Conservation (phyloP, 64 coral and sea anemone species). For the Stylophora pistillata region DNA sequence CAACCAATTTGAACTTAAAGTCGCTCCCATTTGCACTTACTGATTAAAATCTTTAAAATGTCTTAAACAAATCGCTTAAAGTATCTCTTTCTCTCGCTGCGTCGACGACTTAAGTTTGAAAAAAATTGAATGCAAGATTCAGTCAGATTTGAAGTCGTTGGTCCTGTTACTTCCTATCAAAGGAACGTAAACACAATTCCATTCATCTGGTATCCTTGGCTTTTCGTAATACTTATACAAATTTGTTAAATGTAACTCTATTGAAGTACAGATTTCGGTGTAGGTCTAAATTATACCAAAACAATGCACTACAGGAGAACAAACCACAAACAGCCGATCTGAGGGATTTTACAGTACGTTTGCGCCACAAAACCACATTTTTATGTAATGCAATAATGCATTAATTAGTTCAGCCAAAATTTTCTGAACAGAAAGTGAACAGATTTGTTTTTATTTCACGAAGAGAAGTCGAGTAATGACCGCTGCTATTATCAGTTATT, state of each 20-base stretch:
- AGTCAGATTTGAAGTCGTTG: neutral
- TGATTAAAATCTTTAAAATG: neutral
- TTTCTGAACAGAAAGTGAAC: neutral
- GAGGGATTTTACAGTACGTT: neutral
- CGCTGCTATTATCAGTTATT: too few species aligned
- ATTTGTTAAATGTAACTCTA: neutral
- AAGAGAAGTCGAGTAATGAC: too few species aligned
- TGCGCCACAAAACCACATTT: neutral
- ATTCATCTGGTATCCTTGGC: too few species aligned
- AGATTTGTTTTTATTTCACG: too few species aligned
- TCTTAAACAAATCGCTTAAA: neutral
- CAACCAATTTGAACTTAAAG: neutral
- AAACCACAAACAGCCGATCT: neutral
- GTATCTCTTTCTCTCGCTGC: neutral
- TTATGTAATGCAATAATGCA: neutral
- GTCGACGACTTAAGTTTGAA: neutral
- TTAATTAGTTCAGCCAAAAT: neutral
- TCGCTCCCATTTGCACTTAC: neutral
- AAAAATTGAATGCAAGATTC: too few species aligned
- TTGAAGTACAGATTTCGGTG: neutral
- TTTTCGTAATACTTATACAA: too few species aligned
- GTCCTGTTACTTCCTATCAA: too few species aligned
- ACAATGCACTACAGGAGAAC: neutral
- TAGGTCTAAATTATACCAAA: neutral
- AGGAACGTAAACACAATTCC: too few species aligned